Base-by-base conservation (phyloP, 2,797 vertebrate species). In the Siniperca scherzeri region DNA sequence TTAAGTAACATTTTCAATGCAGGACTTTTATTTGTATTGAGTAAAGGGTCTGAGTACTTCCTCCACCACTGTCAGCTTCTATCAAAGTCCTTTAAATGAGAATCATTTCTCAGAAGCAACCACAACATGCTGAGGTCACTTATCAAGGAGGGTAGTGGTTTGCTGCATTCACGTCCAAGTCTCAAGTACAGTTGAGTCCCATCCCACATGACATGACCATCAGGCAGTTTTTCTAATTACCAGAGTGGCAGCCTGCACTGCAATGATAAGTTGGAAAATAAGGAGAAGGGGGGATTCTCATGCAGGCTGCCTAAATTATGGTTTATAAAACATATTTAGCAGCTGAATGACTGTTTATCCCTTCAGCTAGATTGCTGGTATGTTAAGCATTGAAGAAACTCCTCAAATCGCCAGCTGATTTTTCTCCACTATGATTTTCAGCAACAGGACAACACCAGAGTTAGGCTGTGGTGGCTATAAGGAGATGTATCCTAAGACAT, bases 401-500 rank as follows among this genome's bases (percentile, higher is more conserved):
- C n/a, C 8, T 65, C 13, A 38, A 56, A 67, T 53, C 21, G 2
- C 9, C 55, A 52, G 48, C 21, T 68, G 65, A 62, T 62, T 68
- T 72, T 61, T 17, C 38, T 42, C 33, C 59, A 42, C 0, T 13
- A 6, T n/a, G 7, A 46, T 53, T 61, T 44, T 61, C 38, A 71
- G 83, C 81, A 87, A 78, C 74, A 82, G 40, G 21, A 46, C 52
- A 74, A 56, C 33, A 70, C 5, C 22, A 66, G 56, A 75, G 27
- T 44, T 17, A 62, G 52, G 6, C 11, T 66, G 64, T 19, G 19
- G 22, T 13, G 33, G 27, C 48, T 25, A 46, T 64, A 70, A 42
- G 56, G 57, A 52, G 74, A 84, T 2, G 2, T 52, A 57, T 59
- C 30, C 21, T 71, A 40, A 75, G 44, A 65, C 2, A 9, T 42